phyloP scores from a whole-genome alignment of 2,797 vertebrate species.

The Paramormyrops hopkinsi region DNA sequence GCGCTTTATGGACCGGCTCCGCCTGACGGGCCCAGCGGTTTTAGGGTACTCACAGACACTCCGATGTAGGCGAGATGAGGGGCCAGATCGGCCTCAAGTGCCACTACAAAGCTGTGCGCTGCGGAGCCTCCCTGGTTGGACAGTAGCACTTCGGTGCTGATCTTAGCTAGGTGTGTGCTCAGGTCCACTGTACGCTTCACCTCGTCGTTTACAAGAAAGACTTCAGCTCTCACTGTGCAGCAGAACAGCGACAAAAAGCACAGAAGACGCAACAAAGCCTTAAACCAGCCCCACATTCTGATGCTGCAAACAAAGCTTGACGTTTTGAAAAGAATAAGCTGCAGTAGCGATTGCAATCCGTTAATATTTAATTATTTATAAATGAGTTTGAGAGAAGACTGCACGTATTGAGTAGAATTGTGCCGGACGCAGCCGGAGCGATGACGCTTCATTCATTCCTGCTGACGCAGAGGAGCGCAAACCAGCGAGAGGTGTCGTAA shows the following conservation, averaged over 20 bases:
- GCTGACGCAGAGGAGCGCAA: conserved; percentile 35
- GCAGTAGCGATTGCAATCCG: background rate
- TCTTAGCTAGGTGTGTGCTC: conserved; percentile 86
- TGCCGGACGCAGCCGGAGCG: conserved; percentile 45
- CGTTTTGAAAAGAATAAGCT: background rate
- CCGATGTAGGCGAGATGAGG: conserved; percentile 80
- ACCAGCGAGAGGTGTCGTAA: background rate
- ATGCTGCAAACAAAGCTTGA: background rate
- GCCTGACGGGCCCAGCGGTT: background rate
- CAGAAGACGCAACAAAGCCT: conserved; percentile 32
- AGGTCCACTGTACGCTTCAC: conserved; percentile 85
- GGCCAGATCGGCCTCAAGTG: conserved; percentile 76
- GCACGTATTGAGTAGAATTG: conserved; percentile 51
- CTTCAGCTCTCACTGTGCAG: conserved; percentile 46
- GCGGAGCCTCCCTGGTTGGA: conserved; percentile 67
- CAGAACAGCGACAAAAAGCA: conserved; percentile 43
- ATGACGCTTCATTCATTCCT: conserved; percentile 65
- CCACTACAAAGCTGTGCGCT: conserved; percentile 70
- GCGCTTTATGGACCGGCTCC: background rate
- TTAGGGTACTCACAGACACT: conserved; percentile 70
- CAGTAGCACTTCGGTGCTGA: conserved; percentile 77
- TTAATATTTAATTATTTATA: background rate
- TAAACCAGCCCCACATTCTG: conserved; percentile 54
- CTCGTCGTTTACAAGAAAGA: conserved; percentile 75
- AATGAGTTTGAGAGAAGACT: conserved; percentile 47